Base-by-base conservation (phyloP, 2,113 vertebrate genomes). In the Lota lota region DNA sequence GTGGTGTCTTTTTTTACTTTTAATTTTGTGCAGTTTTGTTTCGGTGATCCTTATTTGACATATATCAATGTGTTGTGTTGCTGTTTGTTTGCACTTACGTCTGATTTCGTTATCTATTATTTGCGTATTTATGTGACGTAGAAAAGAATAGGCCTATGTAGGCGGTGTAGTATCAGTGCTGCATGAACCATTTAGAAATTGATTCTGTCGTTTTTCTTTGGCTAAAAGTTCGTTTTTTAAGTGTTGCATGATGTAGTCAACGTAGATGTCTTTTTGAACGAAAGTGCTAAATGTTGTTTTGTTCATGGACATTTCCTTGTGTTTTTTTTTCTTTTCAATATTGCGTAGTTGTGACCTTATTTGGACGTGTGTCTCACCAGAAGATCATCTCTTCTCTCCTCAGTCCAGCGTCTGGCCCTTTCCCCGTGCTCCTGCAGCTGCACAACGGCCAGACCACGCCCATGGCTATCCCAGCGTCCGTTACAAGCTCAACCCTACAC, bases 361-460 rank as follows among this genome's bases (percentile, higher is more conserved):
- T 47, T 47, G 2, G 40, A 14, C 24, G 28, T 33, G 28, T 33
- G 64, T 21, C 60, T 86, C 33, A 76, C 61, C 70, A 10, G 1
- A 58, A 70, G 47, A 63, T 92, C 70, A 77, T 87, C 86, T 91
- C 87, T 88, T 88, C 84, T 85, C 89, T 90, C 90, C 90, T 82
- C 90, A 99, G 97, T 84, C 97, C 96, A 64, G 94, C 98, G 82
- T 93, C 96, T 89, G 96, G 94, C 85, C 95, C 97, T 83, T 97
- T 98, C 92, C 97, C 97, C 71, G 94, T 99, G 87, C 93, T 99
- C 69, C 93, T 99, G 88, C 97, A 99, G 94, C 95, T 99, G 87
- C 95, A 96, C 86, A 98, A 98, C 82, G 96, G 97, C 90, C 97
- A 99, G 89, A 97, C 96, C 82, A 95, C 98, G 96, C 96, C 97